Evolutionary conservation across 1,140 invertebrate genomes (phyloP), one percentile per base, ranked within the genome.

Genomic region (Chionoecetes opilio): DNA sequence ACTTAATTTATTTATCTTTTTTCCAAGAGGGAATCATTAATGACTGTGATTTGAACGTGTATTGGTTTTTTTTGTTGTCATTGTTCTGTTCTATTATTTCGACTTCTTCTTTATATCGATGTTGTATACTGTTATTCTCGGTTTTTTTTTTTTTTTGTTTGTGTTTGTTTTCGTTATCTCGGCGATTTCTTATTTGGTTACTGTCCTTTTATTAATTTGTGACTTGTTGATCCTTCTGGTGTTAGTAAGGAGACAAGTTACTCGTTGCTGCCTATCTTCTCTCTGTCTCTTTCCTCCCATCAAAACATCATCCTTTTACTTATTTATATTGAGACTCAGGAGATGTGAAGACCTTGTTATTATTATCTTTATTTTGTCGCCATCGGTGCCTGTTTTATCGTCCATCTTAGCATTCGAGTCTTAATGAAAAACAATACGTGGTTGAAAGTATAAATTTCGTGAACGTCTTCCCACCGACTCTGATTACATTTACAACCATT

Each of bases 1-100:
- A 82, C 17, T 85, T 93, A 93, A 93, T 93, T 93, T 93, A 93
- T 93, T 90, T 34, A 84, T 85, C 75, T 53, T 31, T 87, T n/a
- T 93, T 63, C 84, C 82, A 85, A 85, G n/a, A 84, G 92, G 92
- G 82, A 93, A 86, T 84, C 92, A 93, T 31, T 86, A 87, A 93
- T 41, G 92, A 93, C 92, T 87, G 92, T 93, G 92, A 93, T 93
- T 93, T 85, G 26, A 93, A 11, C 63, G 63, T 75, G 5, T 46
- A 46, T 14, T 8, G 5, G 5, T 46, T 46, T 46, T 46, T 46
- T 46, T 46, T 75, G 8, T 75, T 75, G 6, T 75, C n/a, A 53
- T 53, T 53, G 21, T 53, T 53, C 46, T 53, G 46, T 53, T 53
- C n/a, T n/a, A n/a, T n/a, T 53, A 53, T 53, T 53, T 53, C n/a